Evolutionary conservation across 2,888 invertebrate species (phyloP).

Genomic region (Drosophila kokeensis): DNA sequence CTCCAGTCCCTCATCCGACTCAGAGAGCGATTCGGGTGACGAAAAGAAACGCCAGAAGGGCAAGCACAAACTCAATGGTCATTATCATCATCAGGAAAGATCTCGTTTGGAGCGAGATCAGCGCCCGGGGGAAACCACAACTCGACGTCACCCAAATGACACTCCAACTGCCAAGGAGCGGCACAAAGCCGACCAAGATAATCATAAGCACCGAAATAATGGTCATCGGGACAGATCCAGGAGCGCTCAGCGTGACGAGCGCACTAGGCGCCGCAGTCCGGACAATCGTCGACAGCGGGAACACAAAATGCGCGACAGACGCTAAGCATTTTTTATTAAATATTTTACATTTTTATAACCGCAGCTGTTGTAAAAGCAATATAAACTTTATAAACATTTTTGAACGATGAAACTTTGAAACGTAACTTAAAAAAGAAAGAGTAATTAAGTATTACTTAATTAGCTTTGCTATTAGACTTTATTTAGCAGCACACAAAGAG

Average conservation of each 20-base stretch:
- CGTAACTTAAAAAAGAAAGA: not conserved
- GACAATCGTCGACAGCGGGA: constrained; percentile 42
- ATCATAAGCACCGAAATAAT: constrained; percentile 21
- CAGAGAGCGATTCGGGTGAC: constrained; percentile 39
- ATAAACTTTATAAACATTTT: not conserved
- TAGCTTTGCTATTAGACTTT: constrained; percentile 64
- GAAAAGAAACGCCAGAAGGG: constrained; percentile 20
- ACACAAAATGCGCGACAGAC: constrained; percentile 45
- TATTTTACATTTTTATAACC: constrained; percentile 46
- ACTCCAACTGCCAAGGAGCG: constrained; percentile 11
- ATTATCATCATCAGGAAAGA: constrained; percentile 21
- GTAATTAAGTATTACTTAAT: constrained; percentile 7
- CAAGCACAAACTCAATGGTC: constrained; percentile 9
- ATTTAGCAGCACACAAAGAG: constrained; percentile 49
- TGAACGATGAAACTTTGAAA: not conserved
- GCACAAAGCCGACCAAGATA: constrained; percentile 24
- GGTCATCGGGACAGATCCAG: constrained; percentile 40
- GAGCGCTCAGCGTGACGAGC: constrained; percentile 42
- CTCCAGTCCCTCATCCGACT: constrained; percentile 55
- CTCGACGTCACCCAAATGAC: constrained; percentile 8
- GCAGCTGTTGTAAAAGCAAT: constrained; percentile 20
- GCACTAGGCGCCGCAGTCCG: constrained; percentile 35
- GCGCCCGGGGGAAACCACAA: constrained; percentile 3
- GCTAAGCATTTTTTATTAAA: constrained; percentile 25
- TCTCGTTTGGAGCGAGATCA: constrained; percentile 35